A percentile compares a stretch with the other conserved stretches of the same genome.
These are phyloP conservation scores for Triops cancriformis DNA, from an alignment of 1,140 invertebrate species.

Conservation along the genomic window DNA sequence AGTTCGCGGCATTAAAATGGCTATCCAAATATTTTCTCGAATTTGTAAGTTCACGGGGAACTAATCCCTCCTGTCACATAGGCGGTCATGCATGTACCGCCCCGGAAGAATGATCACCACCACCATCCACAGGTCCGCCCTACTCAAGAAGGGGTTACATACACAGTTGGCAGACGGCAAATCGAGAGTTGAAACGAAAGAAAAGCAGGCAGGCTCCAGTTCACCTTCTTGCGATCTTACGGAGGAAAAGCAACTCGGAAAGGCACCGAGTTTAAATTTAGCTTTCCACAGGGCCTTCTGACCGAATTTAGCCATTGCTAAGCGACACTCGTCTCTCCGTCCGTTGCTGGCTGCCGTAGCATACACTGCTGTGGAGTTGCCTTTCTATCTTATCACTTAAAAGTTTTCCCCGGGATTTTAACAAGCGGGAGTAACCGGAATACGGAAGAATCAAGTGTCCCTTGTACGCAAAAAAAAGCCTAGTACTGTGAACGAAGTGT, in stretches of 20 bases:
- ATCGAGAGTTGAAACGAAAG: neutral
- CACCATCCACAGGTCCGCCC: neutral
- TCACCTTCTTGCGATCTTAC: neutral
- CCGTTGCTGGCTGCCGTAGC: conserved; percentile 7
- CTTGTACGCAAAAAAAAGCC: neutral
- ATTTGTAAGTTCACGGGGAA: neutral
- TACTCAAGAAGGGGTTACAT: neutral
- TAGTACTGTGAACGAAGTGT: neutral
- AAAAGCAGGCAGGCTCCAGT: neutral
- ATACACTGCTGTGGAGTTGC: neutral
- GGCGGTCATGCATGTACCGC: neutral
- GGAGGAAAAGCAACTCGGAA: neutral
- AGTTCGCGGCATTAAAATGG: no score
- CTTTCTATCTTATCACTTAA: neutral
- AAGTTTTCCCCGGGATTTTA: neutral
- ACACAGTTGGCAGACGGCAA: neutral
- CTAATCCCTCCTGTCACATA: neutral
- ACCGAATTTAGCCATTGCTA: neutral
- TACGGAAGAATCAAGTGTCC: neutral
- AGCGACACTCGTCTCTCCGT: neutral
- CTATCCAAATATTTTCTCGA: no score
- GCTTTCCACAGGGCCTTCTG: neutral
- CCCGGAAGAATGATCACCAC: neutral
- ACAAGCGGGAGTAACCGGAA: neutral
- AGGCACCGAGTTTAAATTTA: neutral